Conservation (phyloP, 2,113 vertebrate species). For the Coryphaenoides rupestris region DNA sequence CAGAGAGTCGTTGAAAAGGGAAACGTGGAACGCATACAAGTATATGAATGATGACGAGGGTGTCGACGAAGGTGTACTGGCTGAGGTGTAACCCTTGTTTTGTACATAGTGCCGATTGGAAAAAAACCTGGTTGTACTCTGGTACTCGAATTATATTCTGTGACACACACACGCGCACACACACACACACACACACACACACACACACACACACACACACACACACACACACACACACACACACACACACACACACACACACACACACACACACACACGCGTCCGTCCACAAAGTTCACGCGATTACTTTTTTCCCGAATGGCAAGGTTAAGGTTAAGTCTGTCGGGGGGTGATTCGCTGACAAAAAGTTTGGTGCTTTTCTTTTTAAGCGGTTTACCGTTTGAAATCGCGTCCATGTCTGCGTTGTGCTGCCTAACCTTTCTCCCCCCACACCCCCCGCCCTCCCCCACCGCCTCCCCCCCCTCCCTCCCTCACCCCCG, state of each 20-base stretch:
- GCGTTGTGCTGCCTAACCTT: constrained; percentile 56
- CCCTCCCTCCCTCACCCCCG: too few relatives aligned
- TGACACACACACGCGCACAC: constrained; percentile 2
- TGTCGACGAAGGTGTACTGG: too few relatives aligned
- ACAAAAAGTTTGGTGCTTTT: constrained; percentile 48
- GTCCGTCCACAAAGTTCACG: constrained; percentile 35
- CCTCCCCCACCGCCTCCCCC: too few relatives aligned
- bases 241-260: constrained; percentile 8
- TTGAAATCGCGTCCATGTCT: constrained; percentile 55
- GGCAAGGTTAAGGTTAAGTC: constrained; percentile 44
- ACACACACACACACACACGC: constrained; percentile 6
- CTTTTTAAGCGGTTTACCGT: constrained; percentile 55
- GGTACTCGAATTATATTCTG: too few relatives aligned
- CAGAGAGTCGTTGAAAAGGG: too few relatives aligned
- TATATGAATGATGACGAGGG: too few relatives aligned
- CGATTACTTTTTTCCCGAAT: constrained; percentile 51
- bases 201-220: neutral
- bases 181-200: constrained; percentile 5
- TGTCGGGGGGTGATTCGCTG: constrained; percentile 32
- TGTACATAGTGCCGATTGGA: too few relatives aligned
- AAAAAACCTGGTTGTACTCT: too few relatives aligned
- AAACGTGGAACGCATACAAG: too few relatives aligned
- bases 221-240: constrained; percentile 3
- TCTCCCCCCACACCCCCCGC: too few relatives aligned
- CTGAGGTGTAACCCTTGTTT: too few relatives aligned